Base-by-base conservation (phyloP, 92 coral and sea anemone species). In the Zoanthus sociatus region DNA sequence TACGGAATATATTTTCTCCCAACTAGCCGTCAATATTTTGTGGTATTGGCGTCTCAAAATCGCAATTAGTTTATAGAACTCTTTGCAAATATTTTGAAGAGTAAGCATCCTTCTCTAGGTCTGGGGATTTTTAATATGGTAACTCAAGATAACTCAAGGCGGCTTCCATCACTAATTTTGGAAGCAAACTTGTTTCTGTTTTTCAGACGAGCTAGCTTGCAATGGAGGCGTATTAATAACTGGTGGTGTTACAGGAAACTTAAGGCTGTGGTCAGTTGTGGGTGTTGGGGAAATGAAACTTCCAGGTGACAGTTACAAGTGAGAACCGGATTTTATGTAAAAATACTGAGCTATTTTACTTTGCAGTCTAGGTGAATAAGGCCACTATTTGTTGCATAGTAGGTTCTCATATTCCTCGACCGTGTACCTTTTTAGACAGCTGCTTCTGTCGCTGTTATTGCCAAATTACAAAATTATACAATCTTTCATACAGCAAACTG, bases 291-390 rank as follows among this genome's bases (percentile, higher is more conserved):
- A 92, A 79, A 97, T 95, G 94, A 91, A 92, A 50, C 84, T 91
- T 31, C 99, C 98, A 30, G 99, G 98, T 54, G 98, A 95, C 31
- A 88, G 86, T 88, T 90, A 91, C 87, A 94, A 94, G 99, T 94
- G 64, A n/a, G 88, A 12, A 63, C 53, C 47, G 11, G 12, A 56
- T 21, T 69, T 0, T 37, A 37, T 37, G 42, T 37, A 37, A 37
- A 37, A 37, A 37, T 37, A 37, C 42, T 37, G 2, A 37, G 26
- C 26, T 26, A 0, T 26, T 26, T 26, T 26, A 26, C 26, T 26
- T 26, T 26, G 26, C 26, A 26, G 26, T 26, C 26, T 26, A 26
- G 26, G 42, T 37, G 4, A 37, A 37, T 37, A 37, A 37, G 42
- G 42, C 42, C 42, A 37, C 2, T 37, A 37, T 1, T 37, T 37